Percentiles rank a stretch among this genome's conserved stretches.
These are phyloP conservation scores for Troides oblongomaculatus DNA, from an alignment of 2,888 invertebrate species.

Conservation along the genomic window DNA sequence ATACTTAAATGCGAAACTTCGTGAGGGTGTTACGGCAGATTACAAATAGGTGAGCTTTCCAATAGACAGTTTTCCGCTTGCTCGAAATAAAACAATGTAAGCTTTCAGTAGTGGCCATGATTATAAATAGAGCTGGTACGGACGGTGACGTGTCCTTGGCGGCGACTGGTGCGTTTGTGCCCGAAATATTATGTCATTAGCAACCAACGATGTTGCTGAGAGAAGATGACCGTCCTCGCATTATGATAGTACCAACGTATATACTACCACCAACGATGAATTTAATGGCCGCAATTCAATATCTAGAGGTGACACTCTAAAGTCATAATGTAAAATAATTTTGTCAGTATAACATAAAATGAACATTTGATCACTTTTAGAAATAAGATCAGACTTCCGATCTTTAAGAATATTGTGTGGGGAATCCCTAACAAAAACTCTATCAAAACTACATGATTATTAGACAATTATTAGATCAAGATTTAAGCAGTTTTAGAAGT, in stretches of 20 bases:
- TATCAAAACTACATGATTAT: no score
- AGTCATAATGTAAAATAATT: neutral
- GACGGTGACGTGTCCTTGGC: conserved; percentile 72
- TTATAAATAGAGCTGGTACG: conserved; percentile 65
- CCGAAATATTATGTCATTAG: conserved; percentile 71
- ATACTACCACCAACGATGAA: neutral
- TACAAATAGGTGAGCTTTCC: conserved; percentile 56
- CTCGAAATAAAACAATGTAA: conserved; percentile 76
- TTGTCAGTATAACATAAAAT: no score
- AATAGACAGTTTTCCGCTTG: conserved; percentile 61
- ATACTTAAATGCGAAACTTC: conserved; percentile 5
- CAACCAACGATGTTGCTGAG: conserved; percentile 33
- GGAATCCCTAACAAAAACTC: no score
- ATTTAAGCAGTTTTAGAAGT: no score
- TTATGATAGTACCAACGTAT: neutral
- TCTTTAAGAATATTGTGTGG: no score
- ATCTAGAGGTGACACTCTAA: neutral
- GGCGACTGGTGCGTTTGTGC: conserved; percentile 47
- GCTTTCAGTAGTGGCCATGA: conserved; percentile 72
- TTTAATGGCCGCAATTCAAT: conserved; percentile 15
- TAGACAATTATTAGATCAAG: no score
- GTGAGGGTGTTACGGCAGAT: conserved; percentile 32
- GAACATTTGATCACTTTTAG: no score
- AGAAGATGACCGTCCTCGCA: conserved; percentile 29
- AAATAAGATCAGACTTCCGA: no score